Evolutionary conservation across 2,797 vertebrate genomes (phyloP).

Genomic region (Lates japonicus): DNA sequence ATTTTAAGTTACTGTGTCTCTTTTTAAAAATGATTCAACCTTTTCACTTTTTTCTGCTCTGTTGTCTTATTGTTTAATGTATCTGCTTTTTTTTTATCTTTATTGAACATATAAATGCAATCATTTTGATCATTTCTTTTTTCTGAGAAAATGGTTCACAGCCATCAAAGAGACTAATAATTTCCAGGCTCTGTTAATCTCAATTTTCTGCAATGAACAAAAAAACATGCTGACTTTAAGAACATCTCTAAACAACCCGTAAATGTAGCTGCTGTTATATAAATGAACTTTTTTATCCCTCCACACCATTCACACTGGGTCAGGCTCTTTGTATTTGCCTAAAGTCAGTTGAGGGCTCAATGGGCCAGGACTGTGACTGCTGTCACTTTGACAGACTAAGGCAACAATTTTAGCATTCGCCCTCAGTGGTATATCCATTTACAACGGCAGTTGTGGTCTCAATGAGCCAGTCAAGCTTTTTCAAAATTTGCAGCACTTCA

Average conservation of each 20-base stretch:
- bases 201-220: neutral
- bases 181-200: constrained; percentile 59
- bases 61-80: constrained; percentile 29
- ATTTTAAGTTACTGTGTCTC: constrained; percentile 62
- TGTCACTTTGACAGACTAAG: constrained; percentile 17
- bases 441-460: constrained; percentile 16
- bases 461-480: constrained; percentile 41
- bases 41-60: constrained; percentile 35
- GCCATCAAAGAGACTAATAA: constrained; percentile 60
- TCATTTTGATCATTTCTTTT: neutral
- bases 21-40: constrained; percentile 16
- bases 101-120: constrained; percentile 16
- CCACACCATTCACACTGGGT: neutral
- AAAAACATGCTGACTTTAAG: neutral
- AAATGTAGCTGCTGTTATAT: constrained; percentile 3
- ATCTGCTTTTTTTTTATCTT: constrained; percentile 8
- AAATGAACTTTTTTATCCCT: constrained; percentile 6
- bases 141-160: constrained; percentile 52
- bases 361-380: constrained; percentile 3
- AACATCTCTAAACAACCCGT: neutral
- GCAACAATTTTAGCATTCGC: constrained; percentile 23
- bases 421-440: constrained; percentile 4
- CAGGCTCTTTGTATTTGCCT: constrained; percentile 15
- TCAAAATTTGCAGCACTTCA: constrained; percentile 26
- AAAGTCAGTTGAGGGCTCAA: constrained; percentile 30